These are phyloP conservation scores for Phoronis australis DNA, from an alignment of 2,888 invertebrate genomes.

Conservation along the genomic window DNA sequence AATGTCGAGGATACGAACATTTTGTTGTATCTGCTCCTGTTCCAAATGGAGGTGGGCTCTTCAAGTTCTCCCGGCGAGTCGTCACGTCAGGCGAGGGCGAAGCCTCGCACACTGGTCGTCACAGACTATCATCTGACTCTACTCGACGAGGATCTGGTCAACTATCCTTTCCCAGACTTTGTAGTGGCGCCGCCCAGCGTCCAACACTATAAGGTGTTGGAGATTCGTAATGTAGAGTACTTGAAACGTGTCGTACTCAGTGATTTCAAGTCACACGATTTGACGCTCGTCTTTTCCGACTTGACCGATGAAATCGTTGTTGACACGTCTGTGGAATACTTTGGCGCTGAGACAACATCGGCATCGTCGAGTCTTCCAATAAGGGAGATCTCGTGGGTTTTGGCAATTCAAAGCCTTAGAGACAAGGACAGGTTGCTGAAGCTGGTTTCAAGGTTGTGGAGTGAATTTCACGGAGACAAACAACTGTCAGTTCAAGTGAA, in stretches of 20 bases:
- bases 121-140: slow-evolving; percentile 40
- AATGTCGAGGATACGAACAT: slow-evolving; percentile 12
- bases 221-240: slow-evolving; percentile 34
- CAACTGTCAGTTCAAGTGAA: slow-evolving; percentile 16
- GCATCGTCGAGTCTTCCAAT: slow-evolving; percentile 22
- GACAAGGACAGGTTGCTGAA: slow-evolving; percentile 38
- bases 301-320: slow-evolving; percentile 42
- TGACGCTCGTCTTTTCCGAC: slow-evolving; percentile 41
- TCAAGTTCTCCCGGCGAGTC: too few relatives aligned
- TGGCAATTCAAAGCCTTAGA: slow-evolving; percentile 32
- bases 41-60: too few relatives aligned
- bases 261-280: slow-evolving; percentile 21
- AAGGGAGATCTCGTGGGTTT: slow-evolving; percentile 29
- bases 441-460: slow-evolving; percentile 38
- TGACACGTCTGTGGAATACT: slow-evolving; percentile 37
- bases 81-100: slow-evolving; percentile 15
- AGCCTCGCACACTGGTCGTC: slow-evolving; percentile 35
- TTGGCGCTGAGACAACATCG: slow-evolving; percentile 22
- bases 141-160: slow-evolving; percentile 41
- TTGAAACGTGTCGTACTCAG: slow-evolving; percentile 31
- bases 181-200: slow-evolving; percentile 39
- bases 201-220: slow-evolving; percentile 32
- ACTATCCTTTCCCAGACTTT: slow-evolving; percentile 49
- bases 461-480: slow-evolving; percentile 23
- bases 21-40: slow-evolving; percentile 27